Base-by-base conservation (phyloP, 2,888 invertebrate species). In the Dromius quadrimaculatus region DNA sequence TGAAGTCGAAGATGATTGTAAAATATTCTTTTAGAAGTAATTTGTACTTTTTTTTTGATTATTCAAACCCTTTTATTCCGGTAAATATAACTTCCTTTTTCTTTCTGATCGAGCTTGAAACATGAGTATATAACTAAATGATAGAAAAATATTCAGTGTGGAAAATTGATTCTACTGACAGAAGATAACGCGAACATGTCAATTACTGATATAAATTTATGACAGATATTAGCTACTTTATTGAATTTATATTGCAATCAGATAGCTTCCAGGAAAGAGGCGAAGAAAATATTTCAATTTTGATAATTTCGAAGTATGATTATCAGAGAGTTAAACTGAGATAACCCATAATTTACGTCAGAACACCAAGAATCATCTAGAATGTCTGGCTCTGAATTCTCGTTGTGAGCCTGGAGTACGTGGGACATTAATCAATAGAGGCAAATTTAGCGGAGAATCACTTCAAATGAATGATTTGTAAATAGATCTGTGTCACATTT, bases 331-430 rank as follows among this genome's bases (percentile, higher is more conserved):
- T 57, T 57, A 57, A 57, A 34, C 32, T 4, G 19, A 28, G 32
- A 57, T 34, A 57, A 57, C 28, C 57, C 15, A 2, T 28, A 32
- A 57, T 57, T 57, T 28, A 57, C 57, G 57, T 57, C 57, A 57
- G 32, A 32, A 54, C 54, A 54, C 28, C 54, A 54, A 13, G 28
- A 54, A 28, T 28, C 28, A 54, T 28, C 54, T 45, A 20, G 2
- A 20, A 45, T 20, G 32, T 54, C 32, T 28, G 28, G 54, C 54
- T 54, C 15, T 22, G 5, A 6, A 32, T 32, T 9, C 5, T 32
- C 9, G 32, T 9, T 32, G n/a, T n/a, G n/a, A n/a, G n/a, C 45
- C 9, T 20, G 4, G 9, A 17, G n/a, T 11, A 45, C 20, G 20
- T 23, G 20, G 23, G 23, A 23, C 23, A 47, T 36, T 36, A 36